Evolutionary conservation across 2,113 vertebrate species (phyloP), one percentile per base, ranked within the genome.

Genomic region (Anguilla japonica): DNA sequence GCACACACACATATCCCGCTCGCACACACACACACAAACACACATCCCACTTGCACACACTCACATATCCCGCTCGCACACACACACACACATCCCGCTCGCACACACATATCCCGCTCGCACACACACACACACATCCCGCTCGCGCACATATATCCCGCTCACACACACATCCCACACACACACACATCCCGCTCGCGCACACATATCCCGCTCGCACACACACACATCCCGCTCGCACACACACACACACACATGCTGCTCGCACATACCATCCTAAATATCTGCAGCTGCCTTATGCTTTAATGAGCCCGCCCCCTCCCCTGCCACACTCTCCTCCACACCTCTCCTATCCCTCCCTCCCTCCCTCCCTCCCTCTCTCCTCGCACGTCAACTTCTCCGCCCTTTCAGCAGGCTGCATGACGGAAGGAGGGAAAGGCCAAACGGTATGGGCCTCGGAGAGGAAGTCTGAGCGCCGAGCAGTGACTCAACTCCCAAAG

Each of bases 251-350:
- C 90, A 90, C 88, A 85, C 88, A 87, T 88, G 87, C 88, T 85
- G 90, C 89, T 91, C 84, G 5, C 29, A 46, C 56, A 34, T 46
- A 84, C 78, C 84, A 78, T 85, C 78, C 60, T 50, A 85, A 85
- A 85, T 78, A 85, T 41, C 50, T 57, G 50, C 34, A 60, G n/a
- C 82, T 83, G 82, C 53, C 16, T n/a, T 41, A 87, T 71, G 81
- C 90, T 87, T 90, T 93, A 94, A 94, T 93, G 91, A 93, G 91
- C 89, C 88, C 84, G 82, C 85, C 89, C 90, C 87, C 78, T 22
- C 89, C 87, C 87, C 84, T 63, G 86, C 87, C 91, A 87, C 84
- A 89, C 88, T 83, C 83, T 56, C 63, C 86, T 81, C 41, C 4
- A 83, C 85, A 85, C 90, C 91, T 83, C 84, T 81, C 90, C 63